Evolutionary conservation across 64 coral and sea anemone genomes (phyloP).

Genomic region (Porites australiensis): DNA sequence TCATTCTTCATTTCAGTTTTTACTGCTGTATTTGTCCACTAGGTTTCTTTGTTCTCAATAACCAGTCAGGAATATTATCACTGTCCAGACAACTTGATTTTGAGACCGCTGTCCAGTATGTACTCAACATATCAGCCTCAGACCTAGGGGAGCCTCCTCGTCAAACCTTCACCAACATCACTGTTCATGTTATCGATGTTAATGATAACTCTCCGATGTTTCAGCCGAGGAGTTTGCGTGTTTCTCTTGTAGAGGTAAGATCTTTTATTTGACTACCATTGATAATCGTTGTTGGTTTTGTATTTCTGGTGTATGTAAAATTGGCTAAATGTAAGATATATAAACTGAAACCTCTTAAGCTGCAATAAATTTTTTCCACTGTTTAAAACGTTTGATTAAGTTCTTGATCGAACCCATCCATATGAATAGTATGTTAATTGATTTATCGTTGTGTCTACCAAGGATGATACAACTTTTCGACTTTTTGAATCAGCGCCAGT

Average conservation of each 20-base stretch:
- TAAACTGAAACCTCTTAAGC: no score
- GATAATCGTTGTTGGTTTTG: no score
- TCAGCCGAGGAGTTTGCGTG: not conserved
- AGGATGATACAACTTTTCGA: no score
- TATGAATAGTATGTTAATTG: no score
- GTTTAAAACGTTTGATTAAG: no score
- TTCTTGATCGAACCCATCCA: no score
- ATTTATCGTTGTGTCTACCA: no score
- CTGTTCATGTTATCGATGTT: conserved; percentile 70
- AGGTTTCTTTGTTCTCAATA: conserved; percentile 78
- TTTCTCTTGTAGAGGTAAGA: conserved; percentile 63
- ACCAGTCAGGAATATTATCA: conserved; percentile 59
- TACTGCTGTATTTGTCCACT: not conserved
- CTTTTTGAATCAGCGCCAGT: no score
- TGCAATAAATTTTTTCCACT: no score
- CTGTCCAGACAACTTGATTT: conserved; percentile 56
- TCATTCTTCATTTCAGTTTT: not conserved
- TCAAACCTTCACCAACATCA: conserved; percentile 37
- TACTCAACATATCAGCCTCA: conserved; percentile 72
- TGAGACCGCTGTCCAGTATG: conserved; percentile 58
- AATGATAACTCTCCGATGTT: conserved; percentile 88
- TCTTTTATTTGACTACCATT: no score
- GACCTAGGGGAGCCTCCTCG: conserved; percentile 71
- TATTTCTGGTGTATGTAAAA: no score
- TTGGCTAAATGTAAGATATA: no score